A percentile compares a stretch with the other conserved stretches of the same genome.
phyloP scores from a whole-genome alignment of 2,797 vertebrate species.

The Gastrophryne carolinensis region DNA sequence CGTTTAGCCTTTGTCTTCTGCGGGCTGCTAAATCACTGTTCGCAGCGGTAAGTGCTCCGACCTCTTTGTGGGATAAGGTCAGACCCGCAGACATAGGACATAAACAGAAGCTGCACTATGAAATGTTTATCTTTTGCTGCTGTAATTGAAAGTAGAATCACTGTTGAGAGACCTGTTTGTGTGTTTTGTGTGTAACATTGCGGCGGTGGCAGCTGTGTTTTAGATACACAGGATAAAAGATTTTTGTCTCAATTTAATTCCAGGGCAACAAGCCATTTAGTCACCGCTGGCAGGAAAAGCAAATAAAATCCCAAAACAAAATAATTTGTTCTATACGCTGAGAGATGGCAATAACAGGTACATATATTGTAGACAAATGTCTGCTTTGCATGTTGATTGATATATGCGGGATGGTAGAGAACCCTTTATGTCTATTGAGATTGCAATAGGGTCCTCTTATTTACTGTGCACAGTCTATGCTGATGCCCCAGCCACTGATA shows the following conservation, averaged over 20 bases:
- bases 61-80: not conserved
- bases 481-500: no score
- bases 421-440: no score
- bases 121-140: not conserved
- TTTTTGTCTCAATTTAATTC: not conserved
- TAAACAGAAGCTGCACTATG: not conserved
- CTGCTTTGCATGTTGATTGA: no score
- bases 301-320: not conserved
- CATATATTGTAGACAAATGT: no score
- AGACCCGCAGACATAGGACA: not conserved
- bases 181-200: not conserved
- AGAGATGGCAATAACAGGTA: no score
- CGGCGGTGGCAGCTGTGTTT: not conserved
- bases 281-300: not conserved
- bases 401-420: no score
- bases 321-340: no score
- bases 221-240: not conserved
- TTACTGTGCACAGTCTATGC: no score
- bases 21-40: not conserved
- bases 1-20: not conserved
- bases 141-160: conserved; percentile 1
- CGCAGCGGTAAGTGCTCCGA: not conserved
- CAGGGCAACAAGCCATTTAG: not conserved
- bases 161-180: not conserved
- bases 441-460: no score